Percentiles rank a stretch among this genome's conserved stretches.
phyloP scores from a whole-genome alignment of 2,797 vertebrate genomes.

The Leptodactylus fallax region DNA sequence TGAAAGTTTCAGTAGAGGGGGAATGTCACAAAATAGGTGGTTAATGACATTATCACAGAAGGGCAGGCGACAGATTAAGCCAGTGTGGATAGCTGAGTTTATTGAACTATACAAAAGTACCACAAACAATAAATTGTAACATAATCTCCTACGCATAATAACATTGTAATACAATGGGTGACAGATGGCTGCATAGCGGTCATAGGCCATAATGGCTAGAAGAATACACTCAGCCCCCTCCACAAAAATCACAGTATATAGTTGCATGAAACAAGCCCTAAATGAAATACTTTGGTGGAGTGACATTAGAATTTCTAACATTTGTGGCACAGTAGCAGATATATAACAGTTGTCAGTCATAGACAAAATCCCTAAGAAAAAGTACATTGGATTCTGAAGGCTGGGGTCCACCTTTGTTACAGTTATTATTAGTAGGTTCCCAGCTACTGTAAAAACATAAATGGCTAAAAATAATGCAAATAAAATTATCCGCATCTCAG shows the following conservation, averaged over 20 bases:
- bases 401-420: constrained; percentile 31
- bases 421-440: constrained; percentile 22
- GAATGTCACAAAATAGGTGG: constrained; percentile 72
- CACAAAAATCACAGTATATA: constrained; percentile 15
- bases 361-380: constrained; percentile 45
- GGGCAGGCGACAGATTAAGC: constrained; percentile 62
- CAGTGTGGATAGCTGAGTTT: constrained; percentile 67
- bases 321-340: constrained; percentile 40
- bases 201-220: constrained; percentile 49
- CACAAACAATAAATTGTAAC: constrained; percentile 12
- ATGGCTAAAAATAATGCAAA: constrained; percentile 34
- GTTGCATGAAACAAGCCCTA: constrained; percentile 13
- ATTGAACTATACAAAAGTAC: constrained; percentile 18
- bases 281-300: not conserved
- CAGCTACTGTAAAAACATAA: constrained; percentile 31
- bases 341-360: constrained; percentile 33
- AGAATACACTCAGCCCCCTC: constrained; percentile 44
- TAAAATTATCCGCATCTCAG: constrained; percentile 9
- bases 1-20: constrained; percentile 68
- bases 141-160: constrained; percentile 31
- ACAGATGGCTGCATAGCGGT: constrained; percentile 50
- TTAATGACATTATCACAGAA: constrained; percentile 68
- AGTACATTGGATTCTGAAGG: constrained; percentile 46
- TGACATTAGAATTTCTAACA: constrained; percentile 30
- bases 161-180: constrained; percentile 32